These are phyloP conservation scores for Etia nguti DNA, from an alignment of 2,113 vertebrate species.

Conservation along the genomic window DNA sequence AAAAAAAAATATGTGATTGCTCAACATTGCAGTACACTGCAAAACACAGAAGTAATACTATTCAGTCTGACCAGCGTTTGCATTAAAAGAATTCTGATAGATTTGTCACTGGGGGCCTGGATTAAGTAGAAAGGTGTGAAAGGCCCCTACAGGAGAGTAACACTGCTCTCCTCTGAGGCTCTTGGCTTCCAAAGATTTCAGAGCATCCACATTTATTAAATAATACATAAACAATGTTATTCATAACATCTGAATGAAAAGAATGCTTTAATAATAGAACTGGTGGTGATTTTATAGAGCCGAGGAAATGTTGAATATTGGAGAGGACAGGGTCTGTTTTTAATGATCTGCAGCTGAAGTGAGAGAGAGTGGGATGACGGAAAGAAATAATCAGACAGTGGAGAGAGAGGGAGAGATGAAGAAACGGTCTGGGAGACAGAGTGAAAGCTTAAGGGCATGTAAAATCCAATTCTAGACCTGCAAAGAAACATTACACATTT, in stretches of 20 bases:
- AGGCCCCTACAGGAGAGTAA: background rate
- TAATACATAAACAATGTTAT: slow-evolving; percentile 26
- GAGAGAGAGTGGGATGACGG: background rate
- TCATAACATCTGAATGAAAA: slow-evolving; percentile 12
- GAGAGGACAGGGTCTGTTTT: slow-evolving; percentile 15
- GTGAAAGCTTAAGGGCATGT: background rate
- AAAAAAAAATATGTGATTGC: background rate
- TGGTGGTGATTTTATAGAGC: slow-evolving; percentile 29
- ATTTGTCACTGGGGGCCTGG: background rate
- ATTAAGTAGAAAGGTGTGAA: background rate
- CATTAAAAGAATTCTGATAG: background rate
- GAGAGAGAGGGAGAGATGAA: background rate
- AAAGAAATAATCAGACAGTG: slow-evolving; percentile 4
- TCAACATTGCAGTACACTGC: background rate
- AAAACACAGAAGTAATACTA: background rate
- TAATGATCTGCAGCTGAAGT: slow-evolving; percentile 29
- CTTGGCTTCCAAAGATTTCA: slow-evolving; percentile 4
- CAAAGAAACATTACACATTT: background rate
- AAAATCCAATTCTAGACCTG: background rate
- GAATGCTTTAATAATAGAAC: slow-evolving; percentile 37
- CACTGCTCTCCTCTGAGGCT: background rate
- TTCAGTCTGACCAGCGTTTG: background rate
- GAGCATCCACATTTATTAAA: slow-evolving; percentile 26
- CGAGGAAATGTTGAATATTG: background rate
- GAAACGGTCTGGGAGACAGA: background rate